Evolutionary conservation across 2,797 vertebrate genomes (phyloP).

Genomic region (Nothura maculosa): DNA sequence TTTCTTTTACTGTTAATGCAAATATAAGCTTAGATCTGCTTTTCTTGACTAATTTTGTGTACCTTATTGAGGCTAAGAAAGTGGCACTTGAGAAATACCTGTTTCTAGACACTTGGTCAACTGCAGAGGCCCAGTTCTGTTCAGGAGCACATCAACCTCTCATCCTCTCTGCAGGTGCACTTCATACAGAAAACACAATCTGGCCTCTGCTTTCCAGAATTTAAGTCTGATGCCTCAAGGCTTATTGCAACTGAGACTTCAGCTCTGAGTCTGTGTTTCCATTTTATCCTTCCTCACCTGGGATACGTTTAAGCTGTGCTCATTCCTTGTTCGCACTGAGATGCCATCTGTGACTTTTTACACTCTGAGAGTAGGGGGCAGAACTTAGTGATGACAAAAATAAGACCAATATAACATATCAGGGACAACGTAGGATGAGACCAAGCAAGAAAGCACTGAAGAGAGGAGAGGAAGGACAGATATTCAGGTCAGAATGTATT

Average conservation of each 20-base stretch:
- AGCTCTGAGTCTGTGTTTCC: neutral
- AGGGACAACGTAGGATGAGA: neutral
- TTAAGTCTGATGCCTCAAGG: neutral
- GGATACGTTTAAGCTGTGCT: neutral
- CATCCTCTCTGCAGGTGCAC: neutral
- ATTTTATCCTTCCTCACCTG: neutral
- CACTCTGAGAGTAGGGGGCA: neutral
- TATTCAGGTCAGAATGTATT: neutral
- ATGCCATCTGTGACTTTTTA: neutral
- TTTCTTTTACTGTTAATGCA: neutral
- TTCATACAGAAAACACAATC: neutral
- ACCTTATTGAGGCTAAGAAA: neutral
- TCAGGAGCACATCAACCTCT: neutral
- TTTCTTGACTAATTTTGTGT: neutral
- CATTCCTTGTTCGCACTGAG: neutral
- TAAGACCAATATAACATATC: neutral
- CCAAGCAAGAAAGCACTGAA: neutral
- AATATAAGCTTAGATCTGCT: neutral
- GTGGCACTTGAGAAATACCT: neutral
- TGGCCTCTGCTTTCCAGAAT: neutral
- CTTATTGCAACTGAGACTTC: neutral
- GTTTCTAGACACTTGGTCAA: neutral
- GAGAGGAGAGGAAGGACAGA: slow-evolving; percentile 46
- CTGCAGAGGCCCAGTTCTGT: fast-evolving
- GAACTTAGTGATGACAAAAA: slow-evolving; percentile 5